These are phyloP conservation scores for Myzus persicae DNA, from an alignment of 1,140 invertebrate genomes.

Conservation along the genomic window DNA sequence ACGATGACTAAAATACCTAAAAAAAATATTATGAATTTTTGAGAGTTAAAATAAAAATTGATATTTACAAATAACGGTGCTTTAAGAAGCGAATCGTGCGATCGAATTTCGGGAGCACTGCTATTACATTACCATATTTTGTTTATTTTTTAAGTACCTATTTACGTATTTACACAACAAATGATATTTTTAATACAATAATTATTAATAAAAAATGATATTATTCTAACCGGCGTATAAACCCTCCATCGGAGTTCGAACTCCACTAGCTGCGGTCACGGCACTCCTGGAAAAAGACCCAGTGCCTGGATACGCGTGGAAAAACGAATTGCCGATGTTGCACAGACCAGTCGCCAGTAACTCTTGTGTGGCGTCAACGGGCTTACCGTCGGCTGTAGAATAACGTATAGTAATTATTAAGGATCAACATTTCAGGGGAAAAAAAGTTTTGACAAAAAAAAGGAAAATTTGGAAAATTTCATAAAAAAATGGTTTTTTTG, in stretches of 20 bases:
- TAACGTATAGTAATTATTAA: not conserved
- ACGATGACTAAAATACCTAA: constrained; percentile 74
- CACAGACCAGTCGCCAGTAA: constrained; percentile 81
- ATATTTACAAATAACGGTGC: not conserved
- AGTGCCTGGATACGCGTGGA: constrained; percentile 84
- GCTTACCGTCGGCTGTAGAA: constrained; percentile 71
- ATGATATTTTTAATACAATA: too few relatives aligned
- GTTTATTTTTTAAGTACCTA: too few relatives aligned
- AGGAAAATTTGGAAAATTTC: too few relatives aligned
- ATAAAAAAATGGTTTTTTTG: too few relatives aligned
- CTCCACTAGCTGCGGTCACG: constrained; percentile 88
- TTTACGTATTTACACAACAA: too few relatives aligned
- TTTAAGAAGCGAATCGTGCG: not conserved
- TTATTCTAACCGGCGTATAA: constrained; percentile 74
- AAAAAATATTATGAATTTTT: not conserved
- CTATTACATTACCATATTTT: too few relatives aligned
- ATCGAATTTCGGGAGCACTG: not conserved
- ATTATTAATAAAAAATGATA: too few relatives aligned
- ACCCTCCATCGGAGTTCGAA: constrained; percentile 83
- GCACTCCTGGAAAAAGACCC: constrained; percentile 87
- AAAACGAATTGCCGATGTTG: constrained; percentile 88
- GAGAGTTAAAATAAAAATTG: not conserved
- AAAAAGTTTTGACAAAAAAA: too few relatives aligned
- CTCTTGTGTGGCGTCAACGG: constrained; percentile 85
- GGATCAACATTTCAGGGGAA: too few relatives aligned